Percentiles rank a stretch among this genome's conserved stretches.
These are phyloP conservation scores for Ellobius talpinus DNA, from an alignment of 2,113 vertebrate species.

Conservation along the genomic window DNA sequence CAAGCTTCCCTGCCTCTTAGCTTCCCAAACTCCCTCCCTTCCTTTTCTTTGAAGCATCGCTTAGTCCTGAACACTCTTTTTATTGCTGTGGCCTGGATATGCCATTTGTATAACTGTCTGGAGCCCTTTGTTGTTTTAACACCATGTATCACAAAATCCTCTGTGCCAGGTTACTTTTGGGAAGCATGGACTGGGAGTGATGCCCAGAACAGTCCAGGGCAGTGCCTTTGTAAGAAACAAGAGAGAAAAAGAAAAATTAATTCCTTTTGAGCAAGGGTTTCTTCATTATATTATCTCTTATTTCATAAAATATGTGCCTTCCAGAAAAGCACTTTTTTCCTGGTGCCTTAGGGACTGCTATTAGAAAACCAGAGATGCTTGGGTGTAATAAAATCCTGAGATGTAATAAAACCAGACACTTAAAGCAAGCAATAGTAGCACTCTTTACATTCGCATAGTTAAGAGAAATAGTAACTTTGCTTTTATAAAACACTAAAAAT, in stretches of 20 bases:
- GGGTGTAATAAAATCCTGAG: slow-evolving; percentile 62
- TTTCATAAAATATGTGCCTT: slow-evolving; percentile 68
- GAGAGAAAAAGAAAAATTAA: neutral
- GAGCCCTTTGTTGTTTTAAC: neutral
- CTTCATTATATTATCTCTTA: slow-evolving; percentile 42
- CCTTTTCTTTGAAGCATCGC: neutral
- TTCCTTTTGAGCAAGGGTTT: neutral
- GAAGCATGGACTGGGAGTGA: neutral
- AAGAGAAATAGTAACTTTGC: slow-evolving; percentile 63
- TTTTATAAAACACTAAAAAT: slow-evolving; percentile 69
- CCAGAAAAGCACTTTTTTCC: slow-evolving; percentile 50
- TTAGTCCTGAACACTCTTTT: neutral
- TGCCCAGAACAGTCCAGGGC: neutral
- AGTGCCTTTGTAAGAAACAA: neutral
- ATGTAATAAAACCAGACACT: slow-evolving; percentile 69
- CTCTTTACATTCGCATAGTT: slow-evolving; percentile 59
- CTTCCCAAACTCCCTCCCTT: neutral
- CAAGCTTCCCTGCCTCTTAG: neutral
- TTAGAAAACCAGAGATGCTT: slow-evolving; percentile 63
- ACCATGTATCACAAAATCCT: neutral
- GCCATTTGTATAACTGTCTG: neutral
- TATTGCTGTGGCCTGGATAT: neutral
- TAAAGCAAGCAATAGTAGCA: slow-evolving; percentile 52
- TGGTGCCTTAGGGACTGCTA: slow-evolving; percentile 31
- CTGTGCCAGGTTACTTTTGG: neutral